Evolutionary conservation across 2,888 invertebrate species (phyloP), one percentile per base, ranked within the genome.

Genomic region (Xanthostigma xanthostigma): DNA sequence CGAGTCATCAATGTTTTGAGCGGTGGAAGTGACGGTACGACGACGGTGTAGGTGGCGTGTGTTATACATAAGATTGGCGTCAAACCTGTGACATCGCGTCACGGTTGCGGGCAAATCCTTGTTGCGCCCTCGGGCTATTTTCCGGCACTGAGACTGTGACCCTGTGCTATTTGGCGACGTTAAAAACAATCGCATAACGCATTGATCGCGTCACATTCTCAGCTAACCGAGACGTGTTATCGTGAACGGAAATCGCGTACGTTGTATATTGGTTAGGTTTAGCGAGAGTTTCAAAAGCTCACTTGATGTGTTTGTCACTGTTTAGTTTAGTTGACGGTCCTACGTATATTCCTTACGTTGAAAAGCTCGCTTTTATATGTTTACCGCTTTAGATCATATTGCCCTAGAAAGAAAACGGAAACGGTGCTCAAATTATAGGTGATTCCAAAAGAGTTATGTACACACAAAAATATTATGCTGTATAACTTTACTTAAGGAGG

Each of bases 51-150:
- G 39, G 12, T 8, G 39, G 12, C 10, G 39, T 14, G 27, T 14
- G 39, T 14, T 14, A 14, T 39, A 13, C 39, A 14, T 39, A 13
- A 12, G 12, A 39, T 10, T 11, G 57, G 53, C 57, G 61, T 61
- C 60, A 61, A 62, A 63, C 61, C 60, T 63, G 63, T 62, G 61
- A 59, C 40, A 39, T 60, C 62, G 57, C 61, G 59, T 61, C 62
- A 62, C 62, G 60, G 60, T 63, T 62, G 58, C 59, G 57, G 59
- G 51, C 51, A 60, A 59, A 63, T 64, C 64, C 63, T 60, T 27
- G 27, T 27, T 27, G 27, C 59, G 58, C 59, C 62, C 60, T 55
- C 55, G 57, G 62, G 63, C 62, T 59, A 60, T 60, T 59, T 59
- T 59, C 57, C 52, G 48, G 50, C 36, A 40, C 27, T 6, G 27